A percentile compares a stretch with the other conserved stretches of the same genome.
phyloP scores from a whole-genome alignment of 2,797 vertebrate species.

The Neosilurus hyrtlii region DNA sequence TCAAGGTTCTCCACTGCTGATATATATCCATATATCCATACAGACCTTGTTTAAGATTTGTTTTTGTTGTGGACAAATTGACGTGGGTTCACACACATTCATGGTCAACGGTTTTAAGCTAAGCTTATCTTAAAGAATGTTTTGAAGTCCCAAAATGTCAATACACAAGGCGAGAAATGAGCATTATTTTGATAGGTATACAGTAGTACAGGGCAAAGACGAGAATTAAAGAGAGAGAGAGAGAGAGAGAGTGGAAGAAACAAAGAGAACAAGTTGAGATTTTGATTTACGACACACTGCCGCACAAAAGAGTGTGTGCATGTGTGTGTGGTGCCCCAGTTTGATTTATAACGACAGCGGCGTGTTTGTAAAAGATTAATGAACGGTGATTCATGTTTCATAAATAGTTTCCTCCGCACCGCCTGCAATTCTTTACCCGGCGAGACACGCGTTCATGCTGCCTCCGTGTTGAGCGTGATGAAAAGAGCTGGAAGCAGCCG shows the following conservation, averaged over 20 bases:
- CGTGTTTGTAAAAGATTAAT: slow-evolving; percentile 56
- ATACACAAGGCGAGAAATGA: neutral
- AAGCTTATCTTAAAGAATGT: too few relatives aligned
- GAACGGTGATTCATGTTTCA: slow-evolving; percentile 52
- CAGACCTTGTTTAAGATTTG: too few relatives aligned
- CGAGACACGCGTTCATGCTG: slow-evolving; percentile 28
- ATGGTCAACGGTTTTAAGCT: neutral
- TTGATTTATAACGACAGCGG: slow-evolving; percentile 50
- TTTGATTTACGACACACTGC: slow-evolving; percentile 11
- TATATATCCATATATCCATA: too few relatives aligned
- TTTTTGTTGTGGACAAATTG: neutral
- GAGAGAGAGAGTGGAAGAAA: neutral
- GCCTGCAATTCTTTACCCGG: slow-evolving; percentile 46
- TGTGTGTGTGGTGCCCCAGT: slow-evolving; percentile 34
- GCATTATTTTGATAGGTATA: neutral
- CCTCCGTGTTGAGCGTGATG: slow-evolving; percentile 17
- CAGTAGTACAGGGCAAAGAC: neutral
- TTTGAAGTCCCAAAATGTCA: neutral
- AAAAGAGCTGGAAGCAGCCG: slow-evolving; percentile 29
- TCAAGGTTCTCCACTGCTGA: too few relatives aligned
- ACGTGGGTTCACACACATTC: neutral
- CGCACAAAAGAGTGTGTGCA: slow-evolving; percentile 12
- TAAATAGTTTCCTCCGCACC: slow-evolving; percentile 51
- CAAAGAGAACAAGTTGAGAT: slow-evolving; percentile 30
- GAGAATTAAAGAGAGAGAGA: neutral